Conservation (phyloP, 2,888 invertebrate species). For the Euplexia lucipara region DNA sequence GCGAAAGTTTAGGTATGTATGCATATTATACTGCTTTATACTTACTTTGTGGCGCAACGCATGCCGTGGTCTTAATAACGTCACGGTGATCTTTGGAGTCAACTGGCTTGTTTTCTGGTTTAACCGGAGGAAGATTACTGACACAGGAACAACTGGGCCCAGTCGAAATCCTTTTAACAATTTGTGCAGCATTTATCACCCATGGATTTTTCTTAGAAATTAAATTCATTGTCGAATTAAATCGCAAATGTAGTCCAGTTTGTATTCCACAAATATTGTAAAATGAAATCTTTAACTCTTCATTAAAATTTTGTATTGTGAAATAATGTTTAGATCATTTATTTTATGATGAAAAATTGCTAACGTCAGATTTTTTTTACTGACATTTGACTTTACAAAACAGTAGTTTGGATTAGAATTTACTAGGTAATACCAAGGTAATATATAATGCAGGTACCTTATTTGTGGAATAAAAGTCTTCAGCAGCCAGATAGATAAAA, state of each 20-base stretch:
- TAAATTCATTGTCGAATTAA: slow-evolving; percentile 19
- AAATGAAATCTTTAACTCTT: background rate
- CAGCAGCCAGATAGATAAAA: too few relatives aligned
- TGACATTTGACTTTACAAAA: background rate
- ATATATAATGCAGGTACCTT: too few relatives aligned
- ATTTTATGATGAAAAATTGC: background rate
- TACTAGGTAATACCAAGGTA: too few relatives aligned
- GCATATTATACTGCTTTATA: too few relatives aligned
- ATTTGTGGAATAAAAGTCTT: too few relatives aligned
- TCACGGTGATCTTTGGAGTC: background rate
- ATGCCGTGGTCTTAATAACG: background rate
- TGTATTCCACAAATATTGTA: background rate
- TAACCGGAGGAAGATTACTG: background rate
- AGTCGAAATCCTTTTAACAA: background rate
- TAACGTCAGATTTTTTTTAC: background rate
- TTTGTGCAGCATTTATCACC: background rate
- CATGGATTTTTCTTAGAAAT: slow-evolving; percentile 18
- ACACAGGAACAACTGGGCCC: background rate
- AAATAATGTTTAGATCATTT: slow-evolving; percentile 11
- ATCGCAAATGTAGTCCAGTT: background rate
- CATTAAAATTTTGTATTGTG: too few relatives aligned
- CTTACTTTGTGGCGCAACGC: background rate
- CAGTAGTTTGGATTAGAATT: background rate
- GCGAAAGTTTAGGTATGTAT: too few relatives aligned
- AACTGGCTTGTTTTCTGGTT: background rate